Percentiles rank a stretch among this genome's conserved stretches.
These are phyloP conservation scores for Lamellibrachia columna DNA, from an alignment of 2,888 invertebrate species.

Conservation along the genomic window DNA sequence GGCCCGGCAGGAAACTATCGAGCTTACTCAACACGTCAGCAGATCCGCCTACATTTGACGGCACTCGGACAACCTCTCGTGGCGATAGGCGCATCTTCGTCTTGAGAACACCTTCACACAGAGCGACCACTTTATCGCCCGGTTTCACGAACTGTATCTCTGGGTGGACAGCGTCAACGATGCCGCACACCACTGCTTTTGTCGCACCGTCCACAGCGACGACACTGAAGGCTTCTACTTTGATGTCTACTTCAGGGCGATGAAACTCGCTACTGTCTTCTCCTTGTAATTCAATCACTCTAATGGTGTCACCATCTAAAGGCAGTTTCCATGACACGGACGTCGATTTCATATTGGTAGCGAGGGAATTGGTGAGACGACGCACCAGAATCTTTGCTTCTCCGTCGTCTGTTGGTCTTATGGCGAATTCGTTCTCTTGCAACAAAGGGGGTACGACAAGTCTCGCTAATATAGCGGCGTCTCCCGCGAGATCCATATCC, in stretches of 20 bases:
- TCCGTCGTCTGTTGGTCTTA: not conserved
- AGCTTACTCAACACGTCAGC: not conserved
- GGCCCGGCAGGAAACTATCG: not conserved
- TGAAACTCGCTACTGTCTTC: not conserved
- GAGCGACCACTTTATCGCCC: not conserved
- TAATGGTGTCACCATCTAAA: not conserved
- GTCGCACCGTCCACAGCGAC: not conserved
- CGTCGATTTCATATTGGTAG: not conserved
- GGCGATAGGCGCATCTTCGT: not conserved
- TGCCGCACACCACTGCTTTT: not conserved
- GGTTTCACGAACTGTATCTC: not conserved
- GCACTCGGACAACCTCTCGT: not conserved
- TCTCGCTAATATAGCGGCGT: not conserved
- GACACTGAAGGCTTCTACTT: not conserved
- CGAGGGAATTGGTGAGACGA: not conserved
- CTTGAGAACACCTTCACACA: not conserved
- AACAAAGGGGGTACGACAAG: not conserved
- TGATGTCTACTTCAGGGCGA: not conserved
- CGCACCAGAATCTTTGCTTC: not conserved
- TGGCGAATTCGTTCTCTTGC: not conserved
- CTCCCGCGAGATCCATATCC: not conserved
- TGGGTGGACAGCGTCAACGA: not conserved
- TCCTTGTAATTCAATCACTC: not conserved
- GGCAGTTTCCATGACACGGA: not conserved
- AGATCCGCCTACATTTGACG: not conserved